Conservation (phyloP, 2,888 invertebrate species). For the Ormyrus pomaceus region DNA sequence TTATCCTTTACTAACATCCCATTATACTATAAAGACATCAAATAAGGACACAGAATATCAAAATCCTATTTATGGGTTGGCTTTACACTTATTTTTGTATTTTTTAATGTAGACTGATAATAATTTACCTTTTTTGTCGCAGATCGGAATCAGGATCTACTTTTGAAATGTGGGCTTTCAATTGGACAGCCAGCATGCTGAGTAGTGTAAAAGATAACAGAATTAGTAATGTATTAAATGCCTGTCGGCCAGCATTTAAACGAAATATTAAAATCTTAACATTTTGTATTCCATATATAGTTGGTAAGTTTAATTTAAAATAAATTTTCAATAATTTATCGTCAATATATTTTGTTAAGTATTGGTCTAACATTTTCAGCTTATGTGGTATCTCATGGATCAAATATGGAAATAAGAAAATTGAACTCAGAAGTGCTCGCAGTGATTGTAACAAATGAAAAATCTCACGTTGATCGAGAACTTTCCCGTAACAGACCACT, state of each 20-base stretch:
- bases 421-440: conserved; percentile 79
- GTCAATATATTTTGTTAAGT: background rate
- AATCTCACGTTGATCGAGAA: conserved; percentile 65
- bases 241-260: conserved; percentile 86
- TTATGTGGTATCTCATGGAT: conserved; percentile 75
- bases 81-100: conserved; percentile 16
- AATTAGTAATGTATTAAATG: conserved; percentile 80
- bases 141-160: conserved; percentile 83
- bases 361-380: conserved; percentile 60
- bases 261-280: conserved; percentile 84
- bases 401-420: conserved; percentile 72
- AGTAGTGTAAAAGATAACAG: conserved; percentile 80
- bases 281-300: conserved; percentile 85
- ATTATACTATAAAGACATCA: conserved; percentile 68
- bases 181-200: conserved; percentile 85
- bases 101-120: background rate
- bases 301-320: conserved; percentile 71
- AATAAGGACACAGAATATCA: conserved; percentile 66
- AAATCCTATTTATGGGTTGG: conserved; percentile 74
- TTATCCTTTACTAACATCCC: conserved; percentile 85
- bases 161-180: conserved; percentile 86
- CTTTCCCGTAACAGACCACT: conserved; percentile 67
- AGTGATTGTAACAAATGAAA: conserved; percentile 75
- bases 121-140: conserved; percentile 23
- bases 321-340: conserved; percentile 15